phyloP scores from a whole-genome alignment of 2,113 vertebrate species.

The Myotis lucifugus region DNA sequence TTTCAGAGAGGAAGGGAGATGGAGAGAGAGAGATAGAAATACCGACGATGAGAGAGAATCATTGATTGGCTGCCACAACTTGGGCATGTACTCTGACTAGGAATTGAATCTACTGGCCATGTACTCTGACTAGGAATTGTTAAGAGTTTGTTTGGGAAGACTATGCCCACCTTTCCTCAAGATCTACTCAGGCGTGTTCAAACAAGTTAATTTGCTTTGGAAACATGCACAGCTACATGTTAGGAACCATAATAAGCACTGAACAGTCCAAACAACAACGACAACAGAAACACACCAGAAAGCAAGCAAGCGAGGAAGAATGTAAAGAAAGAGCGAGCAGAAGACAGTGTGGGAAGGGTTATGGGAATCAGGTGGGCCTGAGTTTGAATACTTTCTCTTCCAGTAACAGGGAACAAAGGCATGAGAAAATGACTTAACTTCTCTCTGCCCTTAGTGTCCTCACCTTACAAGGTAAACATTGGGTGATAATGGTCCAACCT shows the following conservation, averaged over 20 bases:
- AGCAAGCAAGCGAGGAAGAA: background rate
- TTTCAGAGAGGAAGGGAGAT: no score
- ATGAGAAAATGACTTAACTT: background rate
- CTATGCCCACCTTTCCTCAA: background rate
- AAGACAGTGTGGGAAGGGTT: background rate
- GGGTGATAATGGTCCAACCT: background rate
- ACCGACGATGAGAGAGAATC: no score
- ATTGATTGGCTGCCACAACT: no score
- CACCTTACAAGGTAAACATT: background rate
- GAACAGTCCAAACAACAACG: background rate
- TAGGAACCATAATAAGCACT: background rate
- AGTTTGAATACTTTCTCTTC: background rate
- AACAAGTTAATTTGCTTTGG: constrained; percentile 37
- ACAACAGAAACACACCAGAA: no score
- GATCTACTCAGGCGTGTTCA: background rate
- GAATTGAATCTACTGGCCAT: no score
- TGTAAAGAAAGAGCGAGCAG: background rate
- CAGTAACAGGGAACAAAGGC: background rate
- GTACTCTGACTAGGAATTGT: no score
- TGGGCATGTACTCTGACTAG: no score
- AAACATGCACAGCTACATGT: background rate
- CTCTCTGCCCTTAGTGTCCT: background rate
- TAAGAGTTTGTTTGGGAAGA: constrained; percentile 49
- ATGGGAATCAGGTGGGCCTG: background rate
- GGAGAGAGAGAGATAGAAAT: no score